These are phyloP conservation scores for Hermodice carunculata DNA, from an alignment of 2,888 invertebrate genomes.

Conservation along the genomic window DNA sequence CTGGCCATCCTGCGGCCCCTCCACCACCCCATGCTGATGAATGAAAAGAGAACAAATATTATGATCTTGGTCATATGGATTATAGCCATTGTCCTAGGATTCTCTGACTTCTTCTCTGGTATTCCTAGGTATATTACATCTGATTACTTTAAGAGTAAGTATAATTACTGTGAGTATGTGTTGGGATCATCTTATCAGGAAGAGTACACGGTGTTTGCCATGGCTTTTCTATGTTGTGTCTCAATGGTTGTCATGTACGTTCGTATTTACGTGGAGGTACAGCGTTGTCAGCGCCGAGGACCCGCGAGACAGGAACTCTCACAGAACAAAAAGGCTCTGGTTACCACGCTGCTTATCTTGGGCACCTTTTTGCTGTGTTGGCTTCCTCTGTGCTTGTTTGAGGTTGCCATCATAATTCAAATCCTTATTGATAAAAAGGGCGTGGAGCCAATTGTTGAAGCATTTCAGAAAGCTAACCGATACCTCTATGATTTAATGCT, in stretches of 20 bases:
- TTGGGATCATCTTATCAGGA: constrained; percentile 50
- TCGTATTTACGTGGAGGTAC: constrained; percentile 50
- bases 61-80: constrained; percentile 35
- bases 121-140: constrained; percentile 19
- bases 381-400: constrained; percentile 35
- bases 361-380: constrained; percentile 40
- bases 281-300: constrained; percentile 3
- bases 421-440: constrained; percentile 13
- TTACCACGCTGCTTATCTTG: constrained; percentile 39
- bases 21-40: constrained; percentile 34
- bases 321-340: constrained; percentile 30
- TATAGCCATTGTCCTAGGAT: constrained; percentile 34
- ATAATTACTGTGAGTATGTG: constrained; percentile 55
- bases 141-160: constrained; percentile 24
- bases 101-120: constrained; percentile 37
- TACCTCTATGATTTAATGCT: constrained; percentile 33
- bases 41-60: constrained; percentile 17
- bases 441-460: not conserved
- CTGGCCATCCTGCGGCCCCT: constrained; percentile 39
- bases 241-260: constrained; percentile 52
- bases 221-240: constrained; percentile 48
- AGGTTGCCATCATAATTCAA: constrained; percentile 31
- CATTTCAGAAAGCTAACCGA: constrained; percentile 19
- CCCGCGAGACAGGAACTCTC: constrained; percentile 10
- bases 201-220: constrained; percentile 51